Conservation (phyloP, 2,113 vertebrate genomes). For the Tupaia tana region DNA sequence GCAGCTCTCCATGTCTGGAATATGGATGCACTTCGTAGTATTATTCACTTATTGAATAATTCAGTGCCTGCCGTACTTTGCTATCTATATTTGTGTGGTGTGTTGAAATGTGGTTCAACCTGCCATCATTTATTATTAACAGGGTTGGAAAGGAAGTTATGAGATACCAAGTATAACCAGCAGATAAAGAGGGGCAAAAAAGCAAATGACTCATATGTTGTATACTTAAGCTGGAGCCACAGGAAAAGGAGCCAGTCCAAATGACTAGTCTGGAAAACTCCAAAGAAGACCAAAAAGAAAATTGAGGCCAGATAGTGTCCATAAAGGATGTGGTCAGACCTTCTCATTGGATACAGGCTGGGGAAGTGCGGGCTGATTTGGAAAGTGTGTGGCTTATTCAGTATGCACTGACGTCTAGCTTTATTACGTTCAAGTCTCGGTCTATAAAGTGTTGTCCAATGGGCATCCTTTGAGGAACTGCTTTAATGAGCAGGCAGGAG, state of each 20-base stretch:
- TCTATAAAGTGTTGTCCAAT: not conserved
- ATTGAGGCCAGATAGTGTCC: not conserved
- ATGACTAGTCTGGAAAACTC: not conserved
- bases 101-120: not conserved
- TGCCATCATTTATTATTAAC: constrained; percentile 63
- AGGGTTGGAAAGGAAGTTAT: constrained; percentile 45
- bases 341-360: not conserved
- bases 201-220: not conserved
- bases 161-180: constrained; percentile 46
- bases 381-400: not conserved
- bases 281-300: constrained; percentile 21
- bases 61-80: constrained; percentile 33
- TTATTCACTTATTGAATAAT: constrained; percentile 57
- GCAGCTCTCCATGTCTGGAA: not conserved
- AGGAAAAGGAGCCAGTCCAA: not conserved
- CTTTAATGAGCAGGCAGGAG: not conserved
- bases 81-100: constrained; percentile 19
- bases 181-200: not conserved
- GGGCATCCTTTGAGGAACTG: not conserved
- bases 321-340: not conserved
- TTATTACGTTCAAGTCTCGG: constrained; percentile 8
- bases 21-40: not conserved
- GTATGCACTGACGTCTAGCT: not conserved
- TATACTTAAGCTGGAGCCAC: not conserved
- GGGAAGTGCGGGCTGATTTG: not conserved